Evolutionary conservation across 2,797 vertebrate species (phyloP), one percentile per base, ranked within the genome.

Genomic region (Loriculus beryllinus): DNA sequence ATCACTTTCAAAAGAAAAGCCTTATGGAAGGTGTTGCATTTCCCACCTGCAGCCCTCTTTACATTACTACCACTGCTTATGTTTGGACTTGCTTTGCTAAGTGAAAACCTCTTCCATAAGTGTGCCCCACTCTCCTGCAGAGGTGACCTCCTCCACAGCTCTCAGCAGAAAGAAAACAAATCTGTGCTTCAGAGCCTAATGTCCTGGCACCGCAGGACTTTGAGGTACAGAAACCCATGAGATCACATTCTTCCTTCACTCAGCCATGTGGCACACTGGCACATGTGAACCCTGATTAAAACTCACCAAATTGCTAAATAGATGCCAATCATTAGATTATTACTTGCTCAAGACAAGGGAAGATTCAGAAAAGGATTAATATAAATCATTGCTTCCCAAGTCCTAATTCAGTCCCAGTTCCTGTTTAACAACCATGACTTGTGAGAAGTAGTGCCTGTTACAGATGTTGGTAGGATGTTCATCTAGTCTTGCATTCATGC

Each of bases 401-500:
- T 10, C 20, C 47, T 47, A 56, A 47, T 6, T 49, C 37, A 92
- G 51, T 15, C 59, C 26, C 39, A 16, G 25, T 4, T 35, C 2
- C 4, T 56, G 45, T 7, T 28, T 25, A 43, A 21, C 12, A 39
- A 5, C 14, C 20, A 0, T 17, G 16, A 29, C 2, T 6, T 7
- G 26, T 6, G 28, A 78, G 33, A 20, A 48, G 14, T 54, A 37
- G 3, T 3, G 7, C 26, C 39, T 31, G 40, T 40, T 6, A 19
- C 62, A 51, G 59, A 2, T 2, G 10, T 5, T n/a, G 54, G 11
- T 28, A 37, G 33, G 43, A 17, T 3, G 28, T 14, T 20, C 3
- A 23, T 7, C 54, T 31, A 12, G 0, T 9, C 67, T 37, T 22
- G 10, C 19, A 2, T 2, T 10, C 7, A 10, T 18, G 16, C 28